Percentiles rank a stretch among this genome's conserved stretches.
Conservation (phyloP, 1,140 invertebrate genomes). For the Drosophila bocqueti region DNA sequence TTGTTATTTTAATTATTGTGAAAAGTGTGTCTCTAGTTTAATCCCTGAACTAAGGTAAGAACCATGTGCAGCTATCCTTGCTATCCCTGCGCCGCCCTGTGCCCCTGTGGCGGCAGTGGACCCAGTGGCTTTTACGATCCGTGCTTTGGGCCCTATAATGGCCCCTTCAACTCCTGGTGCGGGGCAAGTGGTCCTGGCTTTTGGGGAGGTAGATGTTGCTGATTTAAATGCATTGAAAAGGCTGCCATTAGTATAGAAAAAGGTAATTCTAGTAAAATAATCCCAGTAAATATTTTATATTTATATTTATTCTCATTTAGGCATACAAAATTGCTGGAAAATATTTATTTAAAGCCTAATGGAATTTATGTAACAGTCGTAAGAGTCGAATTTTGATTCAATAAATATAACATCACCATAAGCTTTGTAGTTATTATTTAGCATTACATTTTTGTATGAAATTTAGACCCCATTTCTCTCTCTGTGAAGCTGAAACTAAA, state of each 20-base stretch:
- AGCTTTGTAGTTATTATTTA: background rate
- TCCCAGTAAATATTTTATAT: too few relatives aligned
- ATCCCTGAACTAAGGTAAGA: background rate
- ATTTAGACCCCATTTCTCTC: constrained; percentile 5
- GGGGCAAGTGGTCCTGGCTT: constrained; percentile 43
- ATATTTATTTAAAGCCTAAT: background rate
- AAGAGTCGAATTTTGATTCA: constrained; percentile 18
- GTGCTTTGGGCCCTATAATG: constrained; percentile 48
- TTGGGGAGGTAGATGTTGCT: constrained; percentile 51
- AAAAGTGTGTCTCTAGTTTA: too few relatives aligned
- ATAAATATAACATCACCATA: background rate
- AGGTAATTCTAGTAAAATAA: background rate
- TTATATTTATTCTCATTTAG: background rate
- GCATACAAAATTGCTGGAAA: background rate
- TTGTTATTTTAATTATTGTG: too few relatives aligned
- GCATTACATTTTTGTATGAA: background rate
- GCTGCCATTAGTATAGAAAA: background rate
- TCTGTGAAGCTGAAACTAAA: constrained; percentile 48
- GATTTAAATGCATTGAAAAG: background rate
- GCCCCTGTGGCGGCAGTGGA: constrained; percentile 47
- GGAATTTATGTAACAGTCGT: constrained; percentile 14
- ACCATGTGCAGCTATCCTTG: constrained; percentile 57
- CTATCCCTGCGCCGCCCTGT: constrained; percentile 49
- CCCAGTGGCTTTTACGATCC: constrained; percentile 57
- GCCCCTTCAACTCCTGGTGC: constrained; percentile 53